These are phyloP conservation scores for Bursaphelenchus mucronatus DNA, from an alignment of 1,140 invertebrate genomes.

Conservation along the genomic window DNA sequence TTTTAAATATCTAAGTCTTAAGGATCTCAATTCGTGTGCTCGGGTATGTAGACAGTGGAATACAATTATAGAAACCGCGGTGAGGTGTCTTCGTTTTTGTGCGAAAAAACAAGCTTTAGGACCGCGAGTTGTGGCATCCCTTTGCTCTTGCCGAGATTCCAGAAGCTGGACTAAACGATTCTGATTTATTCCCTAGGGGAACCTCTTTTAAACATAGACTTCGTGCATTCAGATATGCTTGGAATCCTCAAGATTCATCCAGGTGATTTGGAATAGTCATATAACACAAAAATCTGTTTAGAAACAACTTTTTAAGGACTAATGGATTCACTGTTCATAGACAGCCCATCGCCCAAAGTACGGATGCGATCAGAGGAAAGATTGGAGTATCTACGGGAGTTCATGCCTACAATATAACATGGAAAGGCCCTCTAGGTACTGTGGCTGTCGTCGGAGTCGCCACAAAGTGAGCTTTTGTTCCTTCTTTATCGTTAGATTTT, in stretches of 20 bases:
- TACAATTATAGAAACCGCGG: slow-evolving; percentile 69
- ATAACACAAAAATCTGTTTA: slow-evolving; percentile 65
- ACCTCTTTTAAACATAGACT: slow-evolving; percentile 88
- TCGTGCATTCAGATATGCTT: slow-evolving; percentile 86
- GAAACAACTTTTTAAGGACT: slow-evolving; percentile 91
- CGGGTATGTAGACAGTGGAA: slow-evolving; percentile 91
- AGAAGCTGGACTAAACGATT: slow-evolving; percentile 79
- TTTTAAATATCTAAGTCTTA: slow-evolving; percentile 83
- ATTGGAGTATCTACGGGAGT: slow-evolving; percentile 80
- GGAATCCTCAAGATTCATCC: slow-evolving; percentile 83
- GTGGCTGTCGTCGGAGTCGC: slow-evolving; percentile 90
- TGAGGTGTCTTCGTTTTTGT: slow-evolving; percentile 19
- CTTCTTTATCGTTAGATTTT: too few species aligned
- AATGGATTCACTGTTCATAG: slow-evolving; percentile 94
- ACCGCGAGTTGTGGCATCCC: slow-evolving; percentile 88
- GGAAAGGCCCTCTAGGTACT: slow-evolving; percentile 94
- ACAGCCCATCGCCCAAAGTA: slow-evolving; percentile 96
- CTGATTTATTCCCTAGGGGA: slow-evolving; percentile 81
- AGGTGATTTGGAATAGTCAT: slow-evolving; percentile 28
- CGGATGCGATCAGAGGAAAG: slow-evolving; percentile 74
- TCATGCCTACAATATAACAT: slow-evolving; percentile 96
- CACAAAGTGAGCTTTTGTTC: slow-evolving; percentile 73
- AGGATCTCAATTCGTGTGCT: slow-evolving; percentile 79
- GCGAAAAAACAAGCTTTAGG: slow-evolving; percentile 59
- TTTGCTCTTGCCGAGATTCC: slow-evolving; percentile 81